Conservation (phyloP, 2,797 vertebrate genomes). For the Champsocephalus esox region DNA sequence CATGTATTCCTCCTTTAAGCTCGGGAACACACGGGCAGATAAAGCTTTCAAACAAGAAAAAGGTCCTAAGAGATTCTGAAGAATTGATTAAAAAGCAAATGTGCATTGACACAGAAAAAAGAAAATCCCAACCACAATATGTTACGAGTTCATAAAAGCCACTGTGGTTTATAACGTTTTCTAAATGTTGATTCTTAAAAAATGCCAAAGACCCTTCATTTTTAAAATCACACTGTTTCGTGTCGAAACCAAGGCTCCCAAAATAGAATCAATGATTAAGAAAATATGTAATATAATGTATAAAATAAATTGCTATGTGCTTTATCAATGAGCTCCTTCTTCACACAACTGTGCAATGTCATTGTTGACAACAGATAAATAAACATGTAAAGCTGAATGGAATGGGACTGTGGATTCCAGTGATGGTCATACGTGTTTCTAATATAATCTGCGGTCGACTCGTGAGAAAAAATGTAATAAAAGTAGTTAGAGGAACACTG, state of each 20-base stretch:
- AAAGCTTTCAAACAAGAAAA: constrained; percentile 37
- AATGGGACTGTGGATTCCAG: constrained; percentile 14
- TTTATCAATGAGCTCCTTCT: constrained; percentile 12
- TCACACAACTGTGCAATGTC: constrained; percentile 11
- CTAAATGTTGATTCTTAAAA: neutral
- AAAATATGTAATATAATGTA: neutral
- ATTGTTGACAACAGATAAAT: constrained; percentile 28
- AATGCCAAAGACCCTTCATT: neutral
- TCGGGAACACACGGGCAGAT: constrained; percentile 15
- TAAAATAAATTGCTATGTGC: neutral
- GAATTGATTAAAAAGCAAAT: constrained; percentile 40
- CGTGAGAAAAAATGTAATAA: constrained; percentile 9
- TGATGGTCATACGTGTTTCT: constrained; percentile 7
- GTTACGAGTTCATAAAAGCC: neutral
- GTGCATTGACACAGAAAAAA: neutral
- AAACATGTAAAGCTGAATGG: constrained; percentile 24
- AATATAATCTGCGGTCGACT: constrained; percentile 20
- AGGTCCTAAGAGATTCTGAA: constrained; percentile 29
- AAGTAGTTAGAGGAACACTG: constrained; percentile 18
- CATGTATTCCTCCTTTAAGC: constrained; percentile 64
- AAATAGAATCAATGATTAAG: neutral
- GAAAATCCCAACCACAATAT: neutral
- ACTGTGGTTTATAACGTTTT: neutral
- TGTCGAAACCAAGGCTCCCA: neutral
- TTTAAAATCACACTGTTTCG: neutral